Conservation (phyloP, 1,140 invertebrate genomes). For the Meteorus sp. region DNA sequence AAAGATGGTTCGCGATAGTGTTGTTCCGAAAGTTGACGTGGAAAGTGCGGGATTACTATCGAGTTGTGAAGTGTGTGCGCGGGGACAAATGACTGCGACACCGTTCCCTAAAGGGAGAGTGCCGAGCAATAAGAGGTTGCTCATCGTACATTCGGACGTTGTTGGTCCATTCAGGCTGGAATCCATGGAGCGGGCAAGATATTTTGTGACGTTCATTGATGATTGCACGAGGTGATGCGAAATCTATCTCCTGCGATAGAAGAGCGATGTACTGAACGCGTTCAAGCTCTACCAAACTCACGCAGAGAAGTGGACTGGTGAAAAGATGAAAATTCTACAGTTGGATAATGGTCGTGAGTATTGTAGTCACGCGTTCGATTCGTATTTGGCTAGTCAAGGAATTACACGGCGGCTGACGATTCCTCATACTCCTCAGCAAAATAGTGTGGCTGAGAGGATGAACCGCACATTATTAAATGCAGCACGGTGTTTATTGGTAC, state of each 20-base stretch:
- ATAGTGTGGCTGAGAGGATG: background rate
- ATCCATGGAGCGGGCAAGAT: slow-evolving; percentile 25
- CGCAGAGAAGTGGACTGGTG: slow-evolving; percentile 43
- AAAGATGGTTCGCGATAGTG: background rate
- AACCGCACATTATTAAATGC: slow-evolving; percentile 9
- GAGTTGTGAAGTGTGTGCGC: slow-evolving; percentile 36
- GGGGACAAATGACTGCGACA: slow-evolving; percentile 39
- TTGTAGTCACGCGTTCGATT: slow-evolving; percentile 36
- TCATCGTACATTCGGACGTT: slow-evolving; percentile 45
- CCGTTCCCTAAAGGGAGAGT: slow-evolving; percentile 33
- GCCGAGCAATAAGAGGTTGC: slow-evolving; percentile 31
- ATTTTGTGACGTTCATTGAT: slow-evolving; percentile 35
- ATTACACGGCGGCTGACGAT: background rate
- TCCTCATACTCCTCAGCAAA: background rate
- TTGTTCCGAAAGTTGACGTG: background rate
- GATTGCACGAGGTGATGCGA: slow-evolving; percentile 31
- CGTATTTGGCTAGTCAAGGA: slow-evolving; percentile 31
- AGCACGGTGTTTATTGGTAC: slow-evolving; percentile 1
- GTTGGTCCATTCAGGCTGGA: slow-evolving; percentile 40
- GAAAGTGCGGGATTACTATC: background rate
- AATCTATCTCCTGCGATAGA: slow-evolving; percentile 50
- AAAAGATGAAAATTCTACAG: slow-evolving; percentile 37
- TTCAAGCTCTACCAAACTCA: slow-evolving; percentile 42
- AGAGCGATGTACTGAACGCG: slow-evolving; percentile 38
- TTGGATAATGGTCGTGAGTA: slow-evolving; percentile 48